phyloP scores from a whole-genome alignment of 2,888 invertebrate species.

The Malachius bipustulatus region DNA sequence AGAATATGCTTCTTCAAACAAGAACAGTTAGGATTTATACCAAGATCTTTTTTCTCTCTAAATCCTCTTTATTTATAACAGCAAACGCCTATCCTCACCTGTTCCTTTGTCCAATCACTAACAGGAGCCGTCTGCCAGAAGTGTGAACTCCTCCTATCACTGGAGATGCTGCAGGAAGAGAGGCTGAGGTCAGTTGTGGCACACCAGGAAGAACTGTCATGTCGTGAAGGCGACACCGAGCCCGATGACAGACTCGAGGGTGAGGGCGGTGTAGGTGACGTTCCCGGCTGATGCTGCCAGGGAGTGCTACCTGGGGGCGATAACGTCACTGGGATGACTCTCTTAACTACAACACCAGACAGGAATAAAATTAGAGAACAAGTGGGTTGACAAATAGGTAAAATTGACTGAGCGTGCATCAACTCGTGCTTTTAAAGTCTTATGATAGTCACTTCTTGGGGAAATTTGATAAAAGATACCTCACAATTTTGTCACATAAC shows the following conservation, averaged over 20 bases:
- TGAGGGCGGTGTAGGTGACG: slow-evolving; percentile 46
- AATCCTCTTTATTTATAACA: too few relatives aligned
- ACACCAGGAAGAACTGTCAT: slow-evolving; percentile 39
- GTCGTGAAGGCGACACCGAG: slow-evolving; percentile 42
- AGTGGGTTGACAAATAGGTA: too few relatives aligned
- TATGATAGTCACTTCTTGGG: too few relatives aligned
- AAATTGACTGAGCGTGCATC: too few relatives aligned
- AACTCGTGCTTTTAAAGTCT: too few relatives aligned
- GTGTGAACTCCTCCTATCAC: slow-evolving; percentile 48
- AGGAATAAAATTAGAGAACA: too few relatives aligned
- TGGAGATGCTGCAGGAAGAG: slow-evolving; percentile 51
- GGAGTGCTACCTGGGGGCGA: slow-evolving; percentile 52
- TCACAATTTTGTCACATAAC: too few relatives aligned
- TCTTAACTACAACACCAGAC: slow-evolving; percentile 44
- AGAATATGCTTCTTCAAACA: too few relatives aligned
- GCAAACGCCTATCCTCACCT: too few relatives aligned
- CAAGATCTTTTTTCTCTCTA: too few relatives aligned
- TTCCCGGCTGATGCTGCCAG: slow-evolving; percentile 42
- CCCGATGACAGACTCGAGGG: slow-evolving; percentile 55
- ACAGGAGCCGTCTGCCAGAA: slow-evolving; percentile 61
- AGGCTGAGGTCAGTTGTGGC: slow-evolving; percentile 44
- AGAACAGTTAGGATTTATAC: too few relatives aligned
- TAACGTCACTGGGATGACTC: slow-evolving; percentile 50
- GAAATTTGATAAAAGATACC: too few relatives aligned
- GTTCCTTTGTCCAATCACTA: slow-evolving; percentile 66